Evolutionary conservation across 2,888 invertebrate genomes (phyloP).

Genomic region (Eutolmus rufibarbis): DNA sequence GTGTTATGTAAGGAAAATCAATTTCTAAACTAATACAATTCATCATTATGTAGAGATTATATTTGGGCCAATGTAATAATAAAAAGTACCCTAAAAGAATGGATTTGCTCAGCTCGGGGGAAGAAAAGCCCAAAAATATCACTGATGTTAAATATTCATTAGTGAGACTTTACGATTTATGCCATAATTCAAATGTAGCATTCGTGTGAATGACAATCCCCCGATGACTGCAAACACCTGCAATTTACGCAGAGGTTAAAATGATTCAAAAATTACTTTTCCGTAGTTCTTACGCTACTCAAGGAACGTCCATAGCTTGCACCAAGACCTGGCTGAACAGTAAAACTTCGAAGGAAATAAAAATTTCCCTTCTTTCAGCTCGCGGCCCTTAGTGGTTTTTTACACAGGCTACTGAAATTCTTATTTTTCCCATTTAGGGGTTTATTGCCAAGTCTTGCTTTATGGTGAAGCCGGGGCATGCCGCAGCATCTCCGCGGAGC

Average conservation of each 20-base stretch:
- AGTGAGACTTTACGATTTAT: background rate
- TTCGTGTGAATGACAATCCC: background rate
- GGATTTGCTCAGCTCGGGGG: background rate
- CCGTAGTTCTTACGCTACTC: background rate
- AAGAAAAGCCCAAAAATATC: background rate
- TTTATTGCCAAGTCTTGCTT: background rate
- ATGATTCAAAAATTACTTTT: background rate
- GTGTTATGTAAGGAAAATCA: background rate
- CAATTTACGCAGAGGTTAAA: background rate
- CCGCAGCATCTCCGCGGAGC: background rate
- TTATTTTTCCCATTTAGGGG: background rate
- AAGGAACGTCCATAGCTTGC: background rate
- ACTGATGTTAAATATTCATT: background rate
- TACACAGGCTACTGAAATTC: background rate
- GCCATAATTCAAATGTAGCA: background rate
- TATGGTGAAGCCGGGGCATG: background rate
- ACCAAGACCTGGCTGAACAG: background rate
- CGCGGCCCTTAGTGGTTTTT: background rate
- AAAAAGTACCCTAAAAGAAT: background rate
- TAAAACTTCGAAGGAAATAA: background rate
- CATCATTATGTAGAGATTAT: no score
- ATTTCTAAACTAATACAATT: background rate
- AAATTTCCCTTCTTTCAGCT: background rate
- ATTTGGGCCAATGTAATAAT: no score
- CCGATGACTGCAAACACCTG: background rate